Conservation (phyloP, 2,888 invertebrate species). For the Drosophila leonis region DNA sequence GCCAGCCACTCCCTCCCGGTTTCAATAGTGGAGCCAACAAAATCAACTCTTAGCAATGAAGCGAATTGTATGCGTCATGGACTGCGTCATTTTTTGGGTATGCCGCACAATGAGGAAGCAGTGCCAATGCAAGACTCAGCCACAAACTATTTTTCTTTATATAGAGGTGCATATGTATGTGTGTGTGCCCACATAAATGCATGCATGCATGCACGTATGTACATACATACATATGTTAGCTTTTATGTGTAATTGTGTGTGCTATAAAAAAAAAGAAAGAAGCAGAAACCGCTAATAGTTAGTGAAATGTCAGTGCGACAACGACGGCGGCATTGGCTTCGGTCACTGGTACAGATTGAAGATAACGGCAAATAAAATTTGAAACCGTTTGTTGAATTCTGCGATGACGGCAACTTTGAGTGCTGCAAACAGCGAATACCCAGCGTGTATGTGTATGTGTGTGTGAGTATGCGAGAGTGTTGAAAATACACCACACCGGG, state of each 20-base stretch:
- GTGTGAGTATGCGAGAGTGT: constrained; percentile 16
- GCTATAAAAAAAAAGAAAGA: background rate
- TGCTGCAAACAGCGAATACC: constrained; percentile 39
- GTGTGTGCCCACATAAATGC: background rate
- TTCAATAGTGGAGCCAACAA: constrained; percentile 22
- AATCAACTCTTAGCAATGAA: constrained; percentile 30
- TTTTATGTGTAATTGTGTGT: constrained; percentile 24
- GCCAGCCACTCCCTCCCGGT: constrained; percentile 50
- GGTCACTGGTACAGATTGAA: constrained; percentile 59
- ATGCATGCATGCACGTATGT: too few species aligned
- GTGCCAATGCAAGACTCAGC: constrained; percentile 20
- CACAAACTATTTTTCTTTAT: constrained; percentile 39
- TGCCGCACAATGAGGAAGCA: constrained; percentile 57
- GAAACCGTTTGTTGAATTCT: constrained; percentile 69
- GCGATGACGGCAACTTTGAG: constrained; percentile 67
- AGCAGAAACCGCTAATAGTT: constrained; percentile 40
- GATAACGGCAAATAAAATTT: constrained; percentile 66
- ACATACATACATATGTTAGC: too few species aligned
- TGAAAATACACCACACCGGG: constrained; percentile 60
- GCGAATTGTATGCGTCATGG: constrained; percentile 56
- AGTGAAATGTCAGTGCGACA: constrained; percentile 38
- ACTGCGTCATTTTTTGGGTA: constrained; percentile 64
- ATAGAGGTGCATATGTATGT: constrained; percentile 14
- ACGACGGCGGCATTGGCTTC: constrained; percentile 45
- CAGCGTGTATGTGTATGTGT: constrained; percentile 8